Conservation (phyloP, 2,797 vertebrate genomes). For the Gadopsis marmoratus region DNA sequence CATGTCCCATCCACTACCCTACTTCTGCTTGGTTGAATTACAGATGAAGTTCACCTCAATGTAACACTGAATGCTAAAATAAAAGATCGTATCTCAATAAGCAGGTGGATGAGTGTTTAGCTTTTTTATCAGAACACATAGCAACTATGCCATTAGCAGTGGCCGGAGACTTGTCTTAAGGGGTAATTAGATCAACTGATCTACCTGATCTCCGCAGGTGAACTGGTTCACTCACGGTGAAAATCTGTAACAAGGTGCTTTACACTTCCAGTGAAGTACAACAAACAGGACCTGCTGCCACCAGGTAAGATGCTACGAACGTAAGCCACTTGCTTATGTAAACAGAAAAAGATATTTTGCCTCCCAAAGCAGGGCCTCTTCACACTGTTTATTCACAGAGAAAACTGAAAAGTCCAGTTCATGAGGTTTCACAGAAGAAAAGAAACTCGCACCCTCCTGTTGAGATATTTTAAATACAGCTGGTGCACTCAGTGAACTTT, state of each 20-base stretch:
- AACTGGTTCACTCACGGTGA: constrained; percentile 13
- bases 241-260: constrained; percentile 23
- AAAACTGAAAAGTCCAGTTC: constrained; percentile 18
- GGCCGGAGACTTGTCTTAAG: constrained; percentile 27
- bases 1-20: constrained; percentile 6
- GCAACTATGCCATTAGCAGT: constrained; percentile 21
- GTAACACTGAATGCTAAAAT: constrained; percentile 11
- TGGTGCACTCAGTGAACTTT: constrained; percentile 42
- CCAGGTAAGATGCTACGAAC: not conserved
- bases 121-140: constrained; percentile 21
- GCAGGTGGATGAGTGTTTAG: not conserved
- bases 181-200: constrained; percentile 69
- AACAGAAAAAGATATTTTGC: constrained; percentile 10
- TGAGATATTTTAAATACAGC: constrained; percentile 51
- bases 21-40: constrained; percentile 42
- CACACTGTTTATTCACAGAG: constrained; percentile 6
- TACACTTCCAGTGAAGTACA: not conserved
- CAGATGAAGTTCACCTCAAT: constrained; percentile 31
- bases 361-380: not conserved
- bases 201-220: constrained; percentile 47
- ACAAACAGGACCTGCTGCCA: not conserved
- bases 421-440: constrained; percentile 9
- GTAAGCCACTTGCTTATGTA: not conserved
- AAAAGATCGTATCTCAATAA: constrained; percentile 27
- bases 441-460: constrained; percentile 13